Base-by-base conservation (phyloP, 2,797 vertebrate genomes). In the Gymnopithys bicolor region DNA sequence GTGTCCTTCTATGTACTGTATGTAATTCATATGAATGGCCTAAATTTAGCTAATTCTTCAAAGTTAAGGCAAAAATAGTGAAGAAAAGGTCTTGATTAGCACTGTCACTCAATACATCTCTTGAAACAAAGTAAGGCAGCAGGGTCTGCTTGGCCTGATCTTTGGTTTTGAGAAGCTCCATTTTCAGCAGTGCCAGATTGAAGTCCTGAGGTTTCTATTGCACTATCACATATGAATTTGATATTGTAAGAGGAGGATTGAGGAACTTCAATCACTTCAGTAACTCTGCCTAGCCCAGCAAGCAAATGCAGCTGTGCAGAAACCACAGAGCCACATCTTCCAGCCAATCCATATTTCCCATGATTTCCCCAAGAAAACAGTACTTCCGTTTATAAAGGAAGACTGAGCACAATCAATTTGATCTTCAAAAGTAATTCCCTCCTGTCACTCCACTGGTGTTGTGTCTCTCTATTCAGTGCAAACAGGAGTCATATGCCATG, bases 331-430 rank as follows among this genome's bases (percentile, higher is more conserved):
- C 43, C 62, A 5, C 52, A 21, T 51, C 37, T 79, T 51, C 56
- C 16, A 60, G 15, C 27, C 13, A 28, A 30, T 3, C 6, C 0
- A 0, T 12, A 33, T 37, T 78, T 74, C 28, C 21, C 52, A 37
- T 7, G 21, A 32, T 83, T 79, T 71, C n/a, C 51, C 59, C 33
- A 62, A 53, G 52, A 35, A 82, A 79, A 27, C 6, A 28, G 7
- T 33, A 27, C 51, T 74, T 58, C 18, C 53, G 11, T 37, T 85
- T 60, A 13, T 33, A 43, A 63, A 39, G 37, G 17, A 88, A 62
- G 30, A 28, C 13, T 0, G 0, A 67, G 63, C 8, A 32, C 18
- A 46, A 7, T 23, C 46, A 49, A 75, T 4, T 4, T 52, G 56
- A 56, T 67, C 56, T 91, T 60, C 37, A 74, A 37, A 66, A 81